phyloP scores from a whole-genome alignment of 2,113 vertebrate genomes.

The Ochotona curzoniae region DNA sequence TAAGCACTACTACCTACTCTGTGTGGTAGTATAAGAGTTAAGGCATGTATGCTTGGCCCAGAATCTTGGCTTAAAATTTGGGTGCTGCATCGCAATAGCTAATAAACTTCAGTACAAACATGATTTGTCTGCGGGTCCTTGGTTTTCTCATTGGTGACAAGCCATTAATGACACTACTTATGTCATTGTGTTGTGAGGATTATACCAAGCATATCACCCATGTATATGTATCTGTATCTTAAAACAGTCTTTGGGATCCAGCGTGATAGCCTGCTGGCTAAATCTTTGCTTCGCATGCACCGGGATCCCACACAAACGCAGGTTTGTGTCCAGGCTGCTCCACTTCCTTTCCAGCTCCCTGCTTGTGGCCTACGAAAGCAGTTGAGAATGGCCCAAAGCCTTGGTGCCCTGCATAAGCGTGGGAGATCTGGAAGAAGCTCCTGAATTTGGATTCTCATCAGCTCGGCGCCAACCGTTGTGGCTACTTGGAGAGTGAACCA shows the following conservation, averaged over 20 bases:
- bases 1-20: constrained; percentile 23
- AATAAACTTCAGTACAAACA: not conserved
- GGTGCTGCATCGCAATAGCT: not conserved
- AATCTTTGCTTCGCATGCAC: too few species aligned
- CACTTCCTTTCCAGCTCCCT: too few species aligned
- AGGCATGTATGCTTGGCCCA: not conserved
- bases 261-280: too few species aligned
- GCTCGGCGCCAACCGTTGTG: too few species aligned
- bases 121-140: not conserved
- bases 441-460: too few species aligned
- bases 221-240: not conserved
- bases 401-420: too few species aligned
- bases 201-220: not conserved
- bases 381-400: too few species aligned
- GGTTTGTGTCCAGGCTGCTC: too few species aligned
- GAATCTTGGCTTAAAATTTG: not conserved
- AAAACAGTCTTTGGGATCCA: not conserved
- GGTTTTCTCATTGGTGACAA: constrained; percentile 4
- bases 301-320: too few species aligned
- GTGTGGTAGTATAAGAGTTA: not conserved
- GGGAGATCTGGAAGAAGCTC: too few species aligned
- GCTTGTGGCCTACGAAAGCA: too few species aligned
- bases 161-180: not conserved
- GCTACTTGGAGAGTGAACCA: too few species aligned
- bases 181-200: not conserved